These are phyloP conservation scores for Pholis gunnellus DNA, from an alignment of 2,113 vertebrate species.

Conservation along the genomic window DNA sequence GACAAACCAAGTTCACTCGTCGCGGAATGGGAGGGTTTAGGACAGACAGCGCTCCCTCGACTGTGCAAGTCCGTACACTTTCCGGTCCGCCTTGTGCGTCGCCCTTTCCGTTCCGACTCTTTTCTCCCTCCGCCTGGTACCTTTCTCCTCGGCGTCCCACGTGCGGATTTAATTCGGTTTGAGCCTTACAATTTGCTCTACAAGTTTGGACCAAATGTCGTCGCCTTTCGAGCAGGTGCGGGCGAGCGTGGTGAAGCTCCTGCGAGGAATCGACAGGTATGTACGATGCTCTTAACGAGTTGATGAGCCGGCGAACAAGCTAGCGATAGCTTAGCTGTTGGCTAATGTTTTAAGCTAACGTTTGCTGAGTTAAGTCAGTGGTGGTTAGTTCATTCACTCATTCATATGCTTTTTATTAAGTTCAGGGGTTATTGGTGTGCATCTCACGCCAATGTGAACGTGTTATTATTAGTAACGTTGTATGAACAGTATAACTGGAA, in stretches of 20 bases:
- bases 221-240: conserved; percentile 92
- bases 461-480: background rate
- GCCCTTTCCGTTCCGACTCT: conserved; percentile 54
- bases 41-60: conserved; percentile 7
- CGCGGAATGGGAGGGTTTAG: too few species aligned
- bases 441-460: too few species aligned
- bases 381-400: background rate
- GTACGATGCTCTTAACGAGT: rapidly evolving
- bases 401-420: background rate
- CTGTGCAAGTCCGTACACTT: background rate
- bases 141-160: conserved; percentile 35
- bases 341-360: conserved; percentile 49
- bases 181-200: rapidly evolving
- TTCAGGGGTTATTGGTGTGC: background rate
- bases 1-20: too few species aligned
- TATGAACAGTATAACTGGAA: too few species aligned
- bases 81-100: conserved; percentile 43
- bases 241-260: conserved; percentile 91
- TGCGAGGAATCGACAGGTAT: conserved; percentile 93
- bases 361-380: background rate
- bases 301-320: background rate
- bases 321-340: conserved; percentile 26
- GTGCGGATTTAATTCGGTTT: conserved; percentile 57
- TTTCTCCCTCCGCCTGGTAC: conserved; percentile 16
- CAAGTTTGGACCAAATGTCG: conserved; percentile 79